A percentile compares a stretch with the other conserved stretches of the same genome.
phyloP scores from a whole-genome alignment of 2,113 vertebrate species.

The Oncorhynchus tshawytscha region DNA sequence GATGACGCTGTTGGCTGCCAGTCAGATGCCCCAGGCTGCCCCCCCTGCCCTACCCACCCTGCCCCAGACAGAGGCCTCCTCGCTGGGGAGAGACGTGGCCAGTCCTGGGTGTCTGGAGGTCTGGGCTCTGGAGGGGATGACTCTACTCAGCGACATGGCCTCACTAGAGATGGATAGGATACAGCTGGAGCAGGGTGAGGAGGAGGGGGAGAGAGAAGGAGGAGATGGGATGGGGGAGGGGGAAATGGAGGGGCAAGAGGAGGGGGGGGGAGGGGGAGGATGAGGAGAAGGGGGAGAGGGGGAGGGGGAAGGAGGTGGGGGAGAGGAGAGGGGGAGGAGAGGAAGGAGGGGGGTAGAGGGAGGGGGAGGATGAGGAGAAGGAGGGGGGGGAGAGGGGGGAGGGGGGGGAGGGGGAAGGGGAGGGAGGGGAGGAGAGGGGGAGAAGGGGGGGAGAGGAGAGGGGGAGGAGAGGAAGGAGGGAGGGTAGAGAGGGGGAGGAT shows the following conservation, averaged over 20 bases:
- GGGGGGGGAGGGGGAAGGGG: too few species aligned
- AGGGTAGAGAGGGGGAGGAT: accelerated
- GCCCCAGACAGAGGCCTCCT: constrained; percentile 25
- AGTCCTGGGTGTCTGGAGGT: constrained; percentile 67
- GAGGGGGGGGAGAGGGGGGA: too few species aligned
- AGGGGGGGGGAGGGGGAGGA: too few species aligned
- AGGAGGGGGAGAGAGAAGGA: accelerated
- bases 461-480: too few species aligned
- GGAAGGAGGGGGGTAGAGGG: too few species aligned
- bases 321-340: too few species aligned
- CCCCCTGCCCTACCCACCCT: constrained; percentile 59
- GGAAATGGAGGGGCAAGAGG: accelerated
- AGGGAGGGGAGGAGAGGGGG: too few species aligned
- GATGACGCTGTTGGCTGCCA: constrained; percentile 85
- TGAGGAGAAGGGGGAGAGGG: accelerated
- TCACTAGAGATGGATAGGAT: constrained; percentile 84
- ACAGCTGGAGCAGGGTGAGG: constrained; percentile 61
- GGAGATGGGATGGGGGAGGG: accelerated
- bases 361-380: too few species aligned
- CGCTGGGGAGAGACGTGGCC: constrained; percentile 48
- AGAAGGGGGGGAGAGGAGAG: too few species aligned
- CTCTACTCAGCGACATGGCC: constrained; percentile 90
- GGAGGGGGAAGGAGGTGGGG: too few species aligned
- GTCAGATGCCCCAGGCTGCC: constrained; percentile 82
- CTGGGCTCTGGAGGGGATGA: constrained; percentile 89